A percentile compares a stretch with the other conserved stretches of the same genome.
Conservation (phyloP, 2,888 invertebrate genomes). For the Choreutis nemorana region DNA sequence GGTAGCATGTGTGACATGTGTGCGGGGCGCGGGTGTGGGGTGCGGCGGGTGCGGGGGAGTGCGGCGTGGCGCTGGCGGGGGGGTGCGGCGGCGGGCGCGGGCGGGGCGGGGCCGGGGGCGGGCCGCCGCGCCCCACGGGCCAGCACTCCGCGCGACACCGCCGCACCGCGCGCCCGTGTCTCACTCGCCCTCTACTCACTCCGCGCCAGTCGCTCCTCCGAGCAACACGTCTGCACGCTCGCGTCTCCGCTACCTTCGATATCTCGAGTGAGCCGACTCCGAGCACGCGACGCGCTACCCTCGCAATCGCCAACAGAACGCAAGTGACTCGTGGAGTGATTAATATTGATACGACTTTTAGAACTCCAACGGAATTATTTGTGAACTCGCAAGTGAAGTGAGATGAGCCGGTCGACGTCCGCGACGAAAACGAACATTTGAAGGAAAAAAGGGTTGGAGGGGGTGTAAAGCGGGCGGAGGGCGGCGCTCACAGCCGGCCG, state of each 20-base stretch:
- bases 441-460: constrained; percentile 55
- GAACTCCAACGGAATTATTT: constrained; percentile 1
- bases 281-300: constrained; percentile 14
- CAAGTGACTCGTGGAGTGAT: constrained; percentile 30
- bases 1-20: constrained; percentile 41
- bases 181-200: constrained; percentile 24
- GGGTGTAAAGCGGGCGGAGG: constrained; percentile 45
- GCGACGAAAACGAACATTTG: constrained; percentile 40
- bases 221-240: constrained; percentile 36
- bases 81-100: constrained; percentile 26
- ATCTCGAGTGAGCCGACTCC: constrained; percentile 10
- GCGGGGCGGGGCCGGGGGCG: constrained; percentile 47
- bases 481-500: constrained; percentile 54
- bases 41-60: constrained; percentile 14
- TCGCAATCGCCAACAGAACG: constrained; percentile 15
- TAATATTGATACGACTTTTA: constrained; percentile 6
- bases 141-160: constrained; percentile 6
- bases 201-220: constrained; percentile 38
- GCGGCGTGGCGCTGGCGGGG: constrained; percentile 18
- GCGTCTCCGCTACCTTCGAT: constrained; percentile 24
- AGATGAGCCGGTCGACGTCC: constrained; percentile 40
- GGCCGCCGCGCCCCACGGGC: constrained; percentile 28
- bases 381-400: constrained; percentile 20
- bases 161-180: constrained; percentile 9
- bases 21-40: constrained; percentile 15